These are phyloP conservation scores for Muscina levida DNA, from an alignment of 2,888 invertebrate genomes.

Conservation along the genomic window DNA sequence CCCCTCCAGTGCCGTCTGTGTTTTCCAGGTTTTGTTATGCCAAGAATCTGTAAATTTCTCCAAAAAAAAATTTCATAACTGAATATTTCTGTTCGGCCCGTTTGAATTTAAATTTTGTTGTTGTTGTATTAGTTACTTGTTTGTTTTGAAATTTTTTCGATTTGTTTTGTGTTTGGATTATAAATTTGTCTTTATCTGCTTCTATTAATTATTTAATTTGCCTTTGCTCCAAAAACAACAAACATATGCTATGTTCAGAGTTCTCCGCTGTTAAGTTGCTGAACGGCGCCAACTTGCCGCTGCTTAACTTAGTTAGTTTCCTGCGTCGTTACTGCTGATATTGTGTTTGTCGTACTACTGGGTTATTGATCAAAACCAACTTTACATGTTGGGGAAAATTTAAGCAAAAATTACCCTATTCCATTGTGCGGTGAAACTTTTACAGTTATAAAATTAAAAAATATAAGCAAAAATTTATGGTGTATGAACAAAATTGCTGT, in stretches of 20 bases:
- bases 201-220: neutral
- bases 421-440: too few species aligned
- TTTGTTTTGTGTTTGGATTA: neutral
- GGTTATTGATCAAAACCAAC: too few species aligned
- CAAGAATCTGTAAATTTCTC: constrained; percentile 38
- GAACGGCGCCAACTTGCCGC: neutral
- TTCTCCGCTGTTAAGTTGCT: neutral
- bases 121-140: neutral
- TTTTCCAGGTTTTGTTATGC: constrained; percentile 57
- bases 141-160: constrained; percentile 22
- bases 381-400: too few species aligned
- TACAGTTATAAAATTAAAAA: too few species aligned
- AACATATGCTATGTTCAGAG: constrained; percentile 1
- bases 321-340: too few species aligned
- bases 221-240: neutral
- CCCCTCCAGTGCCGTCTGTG: constrained; percentile 49
- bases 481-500: too few species aligned
- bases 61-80: too few species aligned
- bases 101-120: constrained; percentile 14
- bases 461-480: too few species aligned
- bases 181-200: neutral
- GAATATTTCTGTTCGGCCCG: too few species aligned
- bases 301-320: too few species aligned
- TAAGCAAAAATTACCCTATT: too few species aligned
- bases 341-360: too few species aligned